A percentile compares a stretch with the other conserved stretches of the same genome.
Evolutionary conservation across 2,113 vertebrate genomes (phyloP).

Genomic region (Microtus montanus): DNA sequence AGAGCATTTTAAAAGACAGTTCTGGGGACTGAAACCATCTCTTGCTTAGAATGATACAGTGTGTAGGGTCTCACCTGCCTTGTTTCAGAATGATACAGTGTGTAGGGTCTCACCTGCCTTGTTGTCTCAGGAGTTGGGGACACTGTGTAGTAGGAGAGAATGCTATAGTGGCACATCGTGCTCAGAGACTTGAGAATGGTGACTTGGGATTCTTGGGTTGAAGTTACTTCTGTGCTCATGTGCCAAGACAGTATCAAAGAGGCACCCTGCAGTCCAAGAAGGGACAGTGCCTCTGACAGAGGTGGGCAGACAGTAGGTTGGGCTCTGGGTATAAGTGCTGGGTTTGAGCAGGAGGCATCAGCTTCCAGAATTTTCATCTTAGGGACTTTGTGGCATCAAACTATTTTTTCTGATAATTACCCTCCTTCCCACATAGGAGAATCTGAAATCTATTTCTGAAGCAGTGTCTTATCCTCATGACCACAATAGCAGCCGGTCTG

Average conservation of each 20-base stretch:
- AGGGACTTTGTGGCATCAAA: too few relatives aligned
- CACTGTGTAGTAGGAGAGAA: not conserved
- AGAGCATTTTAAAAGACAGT: not conserved
- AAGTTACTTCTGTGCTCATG: not conserved
- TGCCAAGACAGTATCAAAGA: not conserved
- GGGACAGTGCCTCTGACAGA: not conserved
- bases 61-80: too few relatives aligned
- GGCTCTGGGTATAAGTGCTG: not conserved
- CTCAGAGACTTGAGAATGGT: fast-evolving
- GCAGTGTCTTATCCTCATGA: not conserved
- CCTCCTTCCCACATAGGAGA: not conserved
- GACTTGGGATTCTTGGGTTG: too few relatives aligned
- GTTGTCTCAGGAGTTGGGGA: not conserved
- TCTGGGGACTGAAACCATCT: not conserved
- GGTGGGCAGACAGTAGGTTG: not conserved
- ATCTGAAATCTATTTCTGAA: not conserved
- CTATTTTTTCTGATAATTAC: not conserved
- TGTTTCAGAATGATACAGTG: too few relatives aligned
- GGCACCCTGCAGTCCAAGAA: fast-evolving
- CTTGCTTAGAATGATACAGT: not conserved
- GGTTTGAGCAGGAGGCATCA: not conserved
- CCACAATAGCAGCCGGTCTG: not conserved
- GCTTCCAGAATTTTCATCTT: not conserved
- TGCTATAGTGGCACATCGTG: fast-evolving
- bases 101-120: too few relatives aligned